Base-by-base conservation (phyloP, 2,113 vertebrate genomes). In the Camelus bactrianus region DNA sequence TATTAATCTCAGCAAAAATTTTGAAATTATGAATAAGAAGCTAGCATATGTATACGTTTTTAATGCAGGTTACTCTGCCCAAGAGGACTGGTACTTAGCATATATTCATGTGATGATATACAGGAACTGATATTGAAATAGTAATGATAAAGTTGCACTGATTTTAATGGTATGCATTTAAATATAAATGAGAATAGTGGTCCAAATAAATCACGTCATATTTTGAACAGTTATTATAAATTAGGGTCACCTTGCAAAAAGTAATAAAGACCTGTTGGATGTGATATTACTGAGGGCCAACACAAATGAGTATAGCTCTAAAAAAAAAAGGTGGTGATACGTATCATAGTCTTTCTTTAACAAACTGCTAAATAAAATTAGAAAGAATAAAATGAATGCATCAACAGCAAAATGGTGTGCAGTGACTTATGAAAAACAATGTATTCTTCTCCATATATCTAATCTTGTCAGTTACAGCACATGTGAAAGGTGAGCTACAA, bases 111-210 rank as follows among this genome's bases (percentile, higher is more conserved):
- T 69, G 46, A 62, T 73, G 6, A 75, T 75, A 67, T 32, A 72
- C 26, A 87, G 17, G 70, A 60, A 19, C 28, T 70, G 35, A 54
- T 65, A 69, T 54, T 93, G 92, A 93, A 91, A 75, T 65, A 91
- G 6, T 60, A 77, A 89, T 83, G 82, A 91, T 65, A 94, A 92
- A 86, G 4, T 77, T 92, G 30, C 32, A 70, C 26, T 77, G 67
- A 85, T 76, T 96, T 94, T 94, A 94, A 86, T 50, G 16, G 14
- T 85, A 64, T 64, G 2, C 30, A 91, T 80, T 95, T 67, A 88
- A 93, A 89, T 85, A 91, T 80, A 95, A 91, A 84, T 92, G 50
- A 92, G 79, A 94, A 86, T n/a, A 76, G 35, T 85, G 58, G 26
- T 73, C 30, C 10, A 89, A 97, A 89, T 80, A 79, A 92, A 75